Conservation (phyloP, 2,888 invertebrate genomes). For the Drosophila prolongata region DNA sequence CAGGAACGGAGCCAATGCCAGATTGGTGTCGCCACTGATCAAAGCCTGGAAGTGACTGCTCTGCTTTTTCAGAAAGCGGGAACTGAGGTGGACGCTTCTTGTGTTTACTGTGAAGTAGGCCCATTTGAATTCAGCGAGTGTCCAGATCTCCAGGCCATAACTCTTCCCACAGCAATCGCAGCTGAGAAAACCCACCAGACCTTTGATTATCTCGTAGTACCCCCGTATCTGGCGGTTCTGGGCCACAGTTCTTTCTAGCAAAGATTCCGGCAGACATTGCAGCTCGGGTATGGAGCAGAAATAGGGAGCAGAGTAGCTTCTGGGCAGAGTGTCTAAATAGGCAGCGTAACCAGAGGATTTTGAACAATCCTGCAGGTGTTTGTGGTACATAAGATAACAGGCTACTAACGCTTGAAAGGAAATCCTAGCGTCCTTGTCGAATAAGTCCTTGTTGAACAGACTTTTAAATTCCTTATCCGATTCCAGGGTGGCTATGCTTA, state of each 20-base stretch:
- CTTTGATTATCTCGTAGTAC: constrained; percentile 62
- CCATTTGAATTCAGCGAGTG: constrained; percentile 88
- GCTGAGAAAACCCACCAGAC: constrained; percentile 29
- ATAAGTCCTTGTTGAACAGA: constrained; percentile 78
- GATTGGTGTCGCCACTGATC: constrained; percentile 87
- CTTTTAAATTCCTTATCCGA: constrained; percentile 86
- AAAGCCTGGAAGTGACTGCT: constrained; percentile 79
- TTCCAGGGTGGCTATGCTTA: constrained; percentile 87
- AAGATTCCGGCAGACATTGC: constrained; percentile 86
- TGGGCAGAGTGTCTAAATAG: constrained; percentile 90
- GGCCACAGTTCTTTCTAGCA: constrained; percentile 85
- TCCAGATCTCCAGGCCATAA: constrained; percentile 85
- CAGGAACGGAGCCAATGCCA: constrained; percentile 94
- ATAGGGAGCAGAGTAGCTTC: constrained; percentile 88
- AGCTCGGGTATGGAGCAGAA: constrained; percentile 87
- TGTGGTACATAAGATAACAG: constrained; percentile 90
- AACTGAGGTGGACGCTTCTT: constrained; percentile 91
- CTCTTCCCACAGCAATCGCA: constrained; percentile 84
- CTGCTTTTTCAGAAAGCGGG: constrained; percentile 84
- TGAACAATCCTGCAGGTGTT: constrained; percentile 84
- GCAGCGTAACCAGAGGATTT: constrained; percentile 86
- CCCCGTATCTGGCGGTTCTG: constrained; percentile 85
- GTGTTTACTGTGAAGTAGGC: constrained; percentile 94
- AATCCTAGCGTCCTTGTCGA: constrained; percentile 82
- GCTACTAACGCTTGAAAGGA: constrained; percentile 90